Evolutionary conservation across 2,797 vertebrate species (phyloP).

Genomic region (Naso thynnoides): DNA sequence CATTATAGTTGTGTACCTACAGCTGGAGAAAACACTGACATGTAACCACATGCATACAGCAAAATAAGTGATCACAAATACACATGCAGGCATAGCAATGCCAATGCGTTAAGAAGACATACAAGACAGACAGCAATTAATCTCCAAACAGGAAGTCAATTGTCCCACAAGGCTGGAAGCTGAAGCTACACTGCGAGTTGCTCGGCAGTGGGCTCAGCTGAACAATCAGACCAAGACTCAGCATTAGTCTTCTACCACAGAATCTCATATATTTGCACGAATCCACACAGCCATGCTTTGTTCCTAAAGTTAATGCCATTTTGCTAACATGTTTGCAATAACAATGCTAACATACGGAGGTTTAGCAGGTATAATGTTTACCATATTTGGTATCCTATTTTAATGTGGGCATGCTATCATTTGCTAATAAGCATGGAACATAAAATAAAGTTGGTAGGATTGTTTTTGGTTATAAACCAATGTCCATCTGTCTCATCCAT

Average conservation of each 20-base stretch:
- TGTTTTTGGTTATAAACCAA: too few relatives aligned
- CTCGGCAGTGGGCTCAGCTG: too few relatives aligned
- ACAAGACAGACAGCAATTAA: constrained; percentile 20
- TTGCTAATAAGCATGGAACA: too few relatives aligned
- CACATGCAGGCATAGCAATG: neutral
- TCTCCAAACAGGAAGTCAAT: constrained; percentile 31
- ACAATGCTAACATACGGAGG: neutral
- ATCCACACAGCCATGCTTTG: neutral
- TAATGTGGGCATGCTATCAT: neutral
- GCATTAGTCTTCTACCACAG: neutral
- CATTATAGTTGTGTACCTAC: neutral
- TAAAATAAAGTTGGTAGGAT: too few relatives aligned
- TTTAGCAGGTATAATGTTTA: neutral
- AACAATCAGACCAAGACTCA: neutral
- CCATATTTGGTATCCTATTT: neutral
- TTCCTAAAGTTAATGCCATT: neutral
- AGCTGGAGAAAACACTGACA: constrained; percentile 1
- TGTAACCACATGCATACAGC: neutral
- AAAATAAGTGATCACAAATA: neutral
- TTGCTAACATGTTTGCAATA: neutral
- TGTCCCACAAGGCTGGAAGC: constrained; percentile 14
- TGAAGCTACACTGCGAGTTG: constrained; percentile 23
- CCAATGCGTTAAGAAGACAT: constrained; percentile 11
- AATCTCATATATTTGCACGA: constrained; percentile 1
- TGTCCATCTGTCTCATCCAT: too few relatives aligned